These are phyloP conservation scores for Microctenopoma stevenorrisi DNA, from an alignment of 2,797 vertebrate genomes.

Conservation along the genomic window DNA sequence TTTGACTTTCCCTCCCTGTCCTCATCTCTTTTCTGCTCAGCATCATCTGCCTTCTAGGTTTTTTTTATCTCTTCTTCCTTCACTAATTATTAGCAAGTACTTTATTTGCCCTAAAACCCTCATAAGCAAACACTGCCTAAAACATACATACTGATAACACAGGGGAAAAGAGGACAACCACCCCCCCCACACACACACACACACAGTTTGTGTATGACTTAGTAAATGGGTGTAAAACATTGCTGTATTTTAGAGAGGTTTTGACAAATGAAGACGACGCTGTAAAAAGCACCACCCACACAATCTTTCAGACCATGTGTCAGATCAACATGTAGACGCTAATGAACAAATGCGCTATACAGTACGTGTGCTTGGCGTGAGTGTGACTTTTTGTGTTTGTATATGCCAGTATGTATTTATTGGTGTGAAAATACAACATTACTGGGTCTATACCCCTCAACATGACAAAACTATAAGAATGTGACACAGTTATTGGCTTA, in stretches of 20 bases:
- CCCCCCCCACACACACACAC: constrained; percentile 5
- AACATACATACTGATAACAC: constrained; percentile 9
- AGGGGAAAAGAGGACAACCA: constrained; percentile 35
- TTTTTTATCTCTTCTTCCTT: constrained; percentile 31
- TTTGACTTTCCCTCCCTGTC: constrained; percentile 44
- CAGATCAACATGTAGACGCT: constrained; percentile 11
- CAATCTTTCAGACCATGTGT: constrained; percentile 27
- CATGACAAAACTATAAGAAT: not conserved
- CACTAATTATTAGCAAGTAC: constrained; percentile 40
- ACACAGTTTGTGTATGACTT: constrained; percentile 13
- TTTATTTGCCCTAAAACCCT: constrained; percentile 36
- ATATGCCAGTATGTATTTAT: not conserved
- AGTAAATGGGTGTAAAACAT: constrained; percentile 37
- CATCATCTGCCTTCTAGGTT: constrained; percentile 21
- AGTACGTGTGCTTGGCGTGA: not conserved
- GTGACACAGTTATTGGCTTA: not conserved
- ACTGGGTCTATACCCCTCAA: not conserved
- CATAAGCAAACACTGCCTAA: constrained; percentile 32
- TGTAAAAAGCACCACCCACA: constrained; percentile 27
- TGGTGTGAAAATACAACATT: constrained; percentile 6
- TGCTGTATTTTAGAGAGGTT: constrained; percentile 21
- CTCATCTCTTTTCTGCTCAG: constrained; percentile 17
- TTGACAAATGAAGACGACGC: constrained; percentile 32
- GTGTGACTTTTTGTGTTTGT: constrained; percentile 2
- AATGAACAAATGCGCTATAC: constrained; percentile 27